Base-by-base conservation (phyloP, 2,797 vertebrate genomes). In the Clangula hyemalis region DNA sequence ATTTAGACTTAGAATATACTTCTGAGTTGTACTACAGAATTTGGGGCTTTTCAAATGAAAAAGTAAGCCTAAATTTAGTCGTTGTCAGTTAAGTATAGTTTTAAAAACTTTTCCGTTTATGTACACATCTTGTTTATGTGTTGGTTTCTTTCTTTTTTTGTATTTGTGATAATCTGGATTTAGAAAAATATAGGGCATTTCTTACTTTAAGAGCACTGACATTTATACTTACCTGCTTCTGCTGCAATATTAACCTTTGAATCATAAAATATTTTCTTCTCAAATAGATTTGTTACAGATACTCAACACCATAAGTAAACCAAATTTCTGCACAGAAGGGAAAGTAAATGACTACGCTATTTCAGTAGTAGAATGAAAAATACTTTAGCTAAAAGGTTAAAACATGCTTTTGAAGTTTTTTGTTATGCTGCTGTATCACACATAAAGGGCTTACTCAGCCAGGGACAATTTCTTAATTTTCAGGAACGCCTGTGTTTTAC, bases 261-360 rank as follows among this genome's bases (percentile, higher is more conserved):
- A 85, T 78, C 77, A 76, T 34, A 88, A 92, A 94, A 58, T 74
- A 82, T 70, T 93, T 94, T 92, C 68, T 89, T 94, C 47, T 87
- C 87, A 69, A 82, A 92, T 54, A 81, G 49, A 70, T 91, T 83
- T 73, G 87, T 89, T 77, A 80, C 34, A 82, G 92, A 83, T 43
- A 94, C 60, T 93, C 43, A 87, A 57, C 45, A 41, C 54, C 7
- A 1, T 51, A 90, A 87, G 41, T 39, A 91, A 96, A 95, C 11
- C 45, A 87, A 93, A 94, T 93, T 97, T 95, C 82, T 86, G 73
- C 89, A 89, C 58, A 75, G 57, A 93, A 85, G 4, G 88, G 39
- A 53, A 95, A 70, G 56, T 60, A 81, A 93, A 38, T 25, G 3
- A 72, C 54, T 45, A 6, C 11, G 13, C 20, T 60, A 68, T 47